Base-by-base conservation (phyloP, 2,113 vertebrate species). In the Platanista minor region DNA sequence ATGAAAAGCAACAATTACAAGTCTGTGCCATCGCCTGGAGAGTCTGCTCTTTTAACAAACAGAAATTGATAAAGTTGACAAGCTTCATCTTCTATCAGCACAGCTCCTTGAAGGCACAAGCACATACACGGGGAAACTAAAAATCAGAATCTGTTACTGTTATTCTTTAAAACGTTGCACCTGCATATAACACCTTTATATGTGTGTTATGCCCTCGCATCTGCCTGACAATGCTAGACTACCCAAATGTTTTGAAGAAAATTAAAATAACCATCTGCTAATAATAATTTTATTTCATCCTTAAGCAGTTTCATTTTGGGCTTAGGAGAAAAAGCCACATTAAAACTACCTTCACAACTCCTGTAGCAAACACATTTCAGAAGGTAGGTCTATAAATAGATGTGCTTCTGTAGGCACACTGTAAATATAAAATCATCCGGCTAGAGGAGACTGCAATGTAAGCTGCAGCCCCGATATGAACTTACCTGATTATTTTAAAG, bases 341-440 rank as follows among this genome's bases (percentile, higher is more conserved):
- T 74, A 97, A 97, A 93, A 96, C 46, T 85, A 87, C 92, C 87
- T 86, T 69, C 59, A 69, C 78, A 91, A 96, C 90, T 97, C 67
- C 52, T 4, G 41, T 29, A 66, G 97, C 81, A 92, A 94, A 90
- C 91, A 98, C 95, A 64, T 61, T 95, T 94, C 95, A 87, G 93
- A 97, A 97, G 97, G 84, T 94, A 98, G 96, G 89, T 90, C 97
- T 95, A 71, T 74, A 97, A 95, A 97, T 96, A 97, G 90, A 92
- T 18, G 77, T 90, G 91, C 82, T 97, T 89, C 93, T 97, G 96
- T 96, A 96, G 84, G 97, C 90, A 95, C 94, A 93, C 81, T 72
- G 94, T 92, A 0, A 98, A 92, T 93, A 93, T 43, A 92, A 95
- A 95, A 98, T 62, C 93, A 84, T 80, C 92, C 31, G 80, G 93